Percentiles rank a stretch among this genome's conserved stretches.
phyloP scores from a whole-genome alignment of 2,888 invertebrate species.

The Melikaiella ostensackeni region DNA sequence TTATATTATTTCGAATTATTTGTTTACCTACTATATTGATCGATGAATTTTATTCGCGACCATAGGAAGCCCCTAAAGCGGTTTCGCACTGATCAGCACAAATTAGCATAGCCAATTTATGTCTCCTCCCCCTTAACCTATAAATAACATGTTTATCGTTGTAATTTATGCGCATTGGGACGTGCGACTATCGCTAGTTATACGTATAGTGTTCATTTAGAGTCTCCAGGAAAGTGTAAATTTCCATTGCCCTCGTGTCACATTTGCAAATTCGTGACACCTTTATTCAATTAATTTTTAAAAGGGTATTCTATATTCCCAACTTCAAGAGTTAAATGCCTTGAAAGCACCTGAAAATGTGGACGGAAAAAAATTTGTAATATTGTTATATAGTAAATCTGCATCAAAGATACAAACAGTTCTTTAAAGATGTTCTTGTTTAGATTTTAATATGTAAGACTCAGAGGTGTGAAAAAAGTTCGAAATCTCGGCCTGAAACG shows the following conservation, averaged over 20 bases:
- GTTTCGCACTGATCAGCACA: constrained; percentile 74
- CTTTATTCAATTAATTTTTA: not conserved
- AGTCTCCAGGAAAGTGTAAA: constrained; percentile 32
- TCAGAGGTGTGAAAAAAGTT: too few relatives aligned
- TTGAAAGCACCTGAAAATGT: too few relatives aligned
- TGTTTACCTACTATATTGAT: constrained; percentile 36
- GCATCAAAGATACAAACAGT: too few relatives aligned
- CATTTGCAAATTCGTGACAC: not conserved
- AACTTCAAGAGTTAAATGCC: too few relatives aligned
- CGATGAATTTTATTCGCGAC: constrained; percentile 58
- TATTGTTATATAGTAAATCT: too few relatives aligned
- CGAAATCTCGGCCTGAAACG: too few relatives aligned
- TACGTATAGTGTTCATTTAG: constrained; percentile 35
- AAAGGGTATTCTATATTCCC: not conserved
- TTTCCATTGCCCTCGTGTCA: constrained; percentile 31
- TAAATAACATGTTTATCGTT: constrained; percentile 77
- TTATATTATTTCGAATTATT: not conserved
- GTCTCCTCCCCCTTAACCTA: constrained; percentile 63
- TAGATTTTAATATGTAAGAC: too few relatives aligned
- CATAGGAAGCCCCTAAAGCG: constrained; percentile 62
- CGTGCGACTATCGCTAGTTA: constrained; percentile 53
- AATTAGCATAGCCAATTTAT: constrained; percentile 76
- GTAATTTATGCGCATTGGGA: constrained; percentile 74
- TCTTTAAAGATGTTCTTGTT: too few relatives aligned
- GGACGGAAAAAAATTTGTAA: too few relatives aligned